Evolutionary conservation across 37 sponge, comb jelly and placozoan genomes (phyloP).

Genomic region (Theonella swinhoei): DNA sequence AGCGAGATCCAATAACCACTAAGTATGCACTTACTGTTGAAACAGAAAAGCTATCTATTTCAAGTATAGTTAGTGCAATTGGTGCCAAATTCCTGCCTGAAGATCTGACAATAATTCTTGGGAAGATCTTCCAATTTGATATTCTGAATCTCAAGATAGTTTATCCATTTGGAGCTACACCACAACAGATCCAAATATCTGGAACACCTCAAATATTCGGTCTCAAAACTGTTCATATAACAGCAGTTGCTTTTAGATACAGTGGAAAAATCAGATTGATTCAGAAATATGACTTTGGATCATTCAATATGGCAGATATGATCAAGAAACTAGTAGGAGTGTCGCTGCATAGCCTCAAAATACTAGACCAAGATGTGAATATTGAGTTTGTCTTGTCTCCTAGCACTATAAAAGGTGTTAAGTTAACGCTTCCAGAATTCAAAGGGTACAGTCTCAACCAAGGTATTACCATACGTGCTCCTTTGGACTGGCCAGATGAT

Average conservation of each 20-base stretch:
- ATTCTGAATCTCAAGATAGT: not conserved
- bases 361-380: not conserved
- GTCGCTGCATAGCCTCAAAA: not conserved
- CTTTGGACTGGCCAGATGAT: not conserved
- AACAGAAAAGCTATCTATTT: not conserved
- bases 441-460: not conserved
- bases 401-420: not conserved
- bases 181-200: not conserved
- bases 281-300: not conserved
- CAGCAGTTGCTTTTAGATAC: not conserved
- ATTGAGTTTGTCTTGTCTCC: not conserved
- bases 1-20: not conserved
- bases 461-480: conserved; percentile 2
- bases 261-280: not conserved
- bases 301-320: not conserved
- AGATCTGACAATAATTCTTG: not conserved
- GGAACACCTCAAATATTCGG: not conserved
- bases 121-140: not conserved
- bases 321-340: not conserved
- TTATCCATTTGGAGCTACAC: not conserved
- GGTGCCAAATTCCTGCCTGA: not conserved
- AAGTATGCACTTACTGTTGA: not conserved
- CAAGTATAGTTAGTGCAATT: not conserved
- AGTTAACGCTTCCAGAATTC: not conserved
- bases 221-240: not conserved